phyloP scores from a whole-genome alignment of 2,113 vertebrate species.

The Perognathus longimembris region DNA sequence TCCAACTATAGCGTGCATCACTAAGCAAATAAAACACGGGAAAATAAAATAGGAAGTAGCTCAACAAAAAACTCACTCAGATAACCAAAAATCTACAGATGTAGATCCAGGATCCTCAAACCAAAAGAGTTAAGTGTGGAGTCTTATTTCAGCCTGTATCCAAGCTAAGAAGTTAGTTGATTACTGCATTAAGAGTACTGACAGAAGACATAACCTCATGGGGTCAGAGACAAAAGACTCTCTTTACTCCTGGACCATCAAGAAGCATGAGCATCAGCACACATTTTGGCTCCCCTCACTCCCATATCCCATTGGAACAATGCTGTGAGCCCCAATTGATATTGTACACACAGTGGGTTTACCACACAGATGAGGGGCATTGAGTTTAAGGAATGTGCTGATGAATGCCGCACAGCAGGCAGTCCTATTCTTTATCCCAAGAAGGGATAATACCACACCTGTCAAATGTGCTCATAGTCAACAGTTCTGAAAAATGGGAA shows the following conservation, averaged over 20 bases:
- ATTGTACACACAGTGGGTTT: background rate
- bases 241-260: background rate
- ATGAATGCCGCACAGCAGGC: background rate
- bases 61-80: background rate
- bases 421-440: background rate
- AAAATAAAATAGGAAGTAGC: background rate
- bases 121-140: background rate
- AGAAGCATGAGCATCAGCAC: background rate
- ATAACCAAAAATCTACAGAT: conserved; percentile 38
- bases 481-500: background rate
- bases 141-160: background rate
- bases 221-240: background rate
- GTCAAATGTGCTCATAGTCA: background rate
- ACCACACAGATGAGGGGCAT: background rate
- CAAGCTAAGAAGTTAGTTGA: background rate
- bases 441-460: background rate
- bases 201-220: background rate
- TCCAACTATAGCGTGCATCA: background rate
- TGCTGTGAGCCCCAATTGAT: background rate
- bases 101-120: background rate
- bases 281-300: background rate
- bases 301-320: background rate
- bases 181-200: background rate
- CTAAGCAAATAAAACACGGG: conserved; percentile 10
- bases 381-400: background rate